Base-by-base conservation (phyloP, 2,888 invertebrate species). In the Salticus scenicus region DNA sequence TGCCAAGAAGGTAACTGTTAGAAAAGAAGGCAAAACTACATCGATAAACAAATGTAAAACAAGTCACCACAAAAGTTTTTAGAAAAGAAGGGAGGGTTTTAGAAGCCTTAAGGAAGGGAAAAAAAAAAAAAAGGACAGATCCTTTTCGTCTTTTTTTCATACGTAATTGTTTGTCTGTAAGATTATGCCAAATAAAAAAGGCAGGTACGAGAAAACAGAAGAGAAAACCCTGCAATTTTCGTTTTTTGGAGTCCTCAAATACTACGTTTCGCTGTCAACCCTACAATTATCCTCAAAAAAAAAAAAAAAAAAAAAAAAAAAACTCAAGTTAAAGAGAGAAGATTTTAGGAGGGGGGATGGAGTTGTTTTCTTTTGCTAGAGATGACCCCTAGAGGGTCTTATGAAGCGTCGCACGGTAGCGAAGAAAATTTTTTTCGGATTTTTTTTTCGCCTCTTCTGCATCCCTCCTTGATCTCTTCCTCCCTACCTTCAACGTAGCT, bases 321-420 rank as follows among this genome's bases (percentile, higher is more conserved):
- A 33, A 14, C 20, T 14, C 31, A 24, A 30, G 27, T 28, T 37
- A 66, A 37, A 8, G 41, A 30, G 28, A 42, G 33, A 28, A 27
- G 51, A 42, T 37, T n/a, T n/a, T n/a, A 42, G 30, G 66, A 33
- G 71, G 14, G 17, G 42, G 41, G 57, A 24, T 8, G 17, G 47
- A 57, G 14, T 57, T 57, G 57, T 57, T 57, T 57, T 57, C 57
- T 57, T 57, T 57, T 24, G 31, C 20, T 28, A 20, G 14, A 7
- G 42, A 24, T 57, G 72, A 51, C 71, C 30, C 63, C 20, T 63
- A 2, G 1, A 69, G 76, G 28, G 66, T 37, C 57, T 51, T 31
- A 2, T n/a, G 67, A 66, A 83, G 82, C 82, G 82, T 83, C 82
- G 71, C 76, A 83, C 82, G 71, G 82, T 83, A 83, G 82, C 82